These are phyloP conservation scores for Hormaphis cornu DNA, from an alignment of 1,140 invertebrate genomes.

Conservation along the genomic window DNA sequence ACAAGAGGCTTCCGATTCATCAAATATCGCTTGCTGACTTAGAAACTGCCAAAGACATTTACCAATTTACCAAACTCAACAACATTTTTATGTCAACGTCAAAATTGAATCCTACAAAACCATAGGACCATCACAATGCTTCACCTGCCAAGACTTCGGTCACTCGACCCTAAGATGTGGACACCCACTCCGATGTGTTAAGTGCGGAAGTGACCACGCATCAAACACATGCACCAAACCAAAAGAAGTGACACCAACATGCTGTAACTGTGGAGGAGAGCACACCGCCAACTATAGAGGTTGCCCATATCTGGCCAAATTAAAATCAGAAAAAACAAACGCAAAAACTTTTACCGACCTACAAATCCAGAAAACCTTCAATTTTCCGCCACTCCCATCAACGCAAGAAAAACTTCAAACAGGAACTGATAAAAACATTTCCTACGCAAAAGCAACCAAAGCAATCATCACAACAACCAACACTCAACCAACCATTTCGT, in stretches of 20 bases:
- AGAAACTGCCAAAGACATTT: conserved; percentile 9
- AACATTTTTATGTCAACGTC: neutral
- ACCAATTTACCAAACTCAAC: neutral
- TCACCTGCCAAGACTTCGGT: neutral
- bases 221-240: neutral
- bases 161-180: neutral
- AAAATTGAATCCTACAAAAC: neutral
- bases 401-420: too few species aligned
- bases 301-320: too few species aligned
- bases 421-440: too few species aligned
- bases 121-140: neutral
- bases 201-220: neutral
- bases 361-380: too few species aligned
- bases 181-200: neutral
- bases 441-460: too few species aligned
- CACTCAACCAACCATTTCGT: neutral
- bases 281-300: neutral
- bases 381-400: too few species aligned
- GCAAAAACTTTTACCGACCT: too few species aligned
- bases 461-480: too few species aligned
- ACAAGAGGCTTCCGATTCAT: neutral
- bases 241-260: neutral
- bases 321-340: too few species aligned
- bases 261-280: neutral
- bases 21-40: neutral